Conservation (phyloP, 2,797 vertebrate genomes). For the Cetoscarus ocellatus region DNA sequence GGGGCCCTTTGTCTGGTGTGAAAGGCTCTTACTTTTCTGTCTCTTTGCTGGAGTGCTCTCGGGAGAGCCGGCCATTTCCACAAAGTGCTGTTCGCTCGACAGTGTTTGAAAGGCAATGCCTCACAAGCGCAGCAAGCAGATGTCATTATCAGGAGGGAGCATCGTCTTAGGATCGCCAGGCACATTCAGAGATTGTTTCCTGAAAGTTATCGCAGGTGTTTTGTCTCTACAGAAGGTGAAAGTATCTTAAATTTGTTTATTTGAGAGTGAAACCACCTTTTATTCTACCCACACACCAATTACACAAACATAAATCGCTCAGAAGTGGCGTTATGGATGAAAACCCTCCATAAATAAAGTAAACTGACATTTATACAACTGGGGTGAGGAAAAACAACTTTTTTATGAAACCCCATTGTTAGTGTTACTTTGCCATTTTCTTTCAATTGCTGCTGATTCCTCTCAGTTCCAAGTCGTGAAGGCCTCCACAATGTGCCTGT, state of each 20-base stretch:
- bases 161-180: conserved; percentile 69
- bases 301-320: conserved; percentile 34
- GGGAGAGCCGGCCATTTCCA: conserved; percentile 85
- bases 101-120: conserved; percentile 83
- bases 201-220: conserved; percentile 33
- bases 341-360: conserved; percentile 68
- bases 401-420: conserved; percentile 74
- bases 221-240: conserved; percentile 26
- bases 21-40: conserved; percentile 82
- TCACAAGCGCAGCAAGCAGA: conserved; percentile 81
- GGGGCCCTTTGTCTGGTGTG: conserved; percentile 72
- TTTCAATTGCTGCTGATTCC: conserved; percentile 81
- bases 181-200: conserved; percentile 42
- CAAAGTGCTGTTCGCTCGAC: conserved; percentile 85
- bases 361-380: conserved; percentile 74
- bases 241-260: conserved; percentile 35
- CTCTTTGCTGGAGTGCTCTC: conserved; percentile 79
- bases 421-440: conserved; percentile 81
- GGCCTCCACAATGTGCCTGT: conserved; percentile 84
- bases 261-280: conserved; percentile 28
- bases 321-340: conserved; percentile 28
- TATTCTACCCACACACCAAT: conserved; percentile 27
- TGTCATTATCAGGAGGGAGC: conserved; percentile 82
- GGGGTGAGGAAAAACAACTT: conserved; percentile 65
- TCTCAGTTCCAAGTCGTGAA: conserved; percentile 82